Evolutionary conservation across 1,140 invertebrate species (phyloP).

Genomic region (Uloborus diversus): DNA sequence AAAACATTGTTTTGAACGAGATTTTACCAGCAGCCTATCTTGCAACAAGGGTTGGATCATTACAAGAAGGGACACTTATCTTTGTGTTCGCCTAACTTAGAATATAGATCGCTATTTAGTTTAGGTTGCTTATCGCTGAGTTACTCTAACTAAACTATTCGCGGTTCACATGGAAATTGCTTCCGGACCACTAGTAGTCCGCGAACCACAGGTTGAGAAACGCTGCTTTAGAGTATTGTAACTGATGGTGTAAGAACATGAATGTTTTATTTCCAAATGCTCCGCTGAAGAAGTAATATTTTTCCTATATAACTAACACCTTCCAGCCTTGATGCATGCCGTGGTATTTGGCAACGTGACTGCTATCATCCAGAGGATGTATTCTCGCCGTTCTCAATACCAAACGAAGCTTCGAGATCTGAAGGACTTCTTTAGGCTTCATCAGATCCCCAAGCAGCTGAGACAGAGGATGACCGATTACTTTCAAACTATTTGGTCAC

Average conservation of each 20-base stretch:
- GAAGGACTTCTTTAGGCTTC: constrained; percentile 95
- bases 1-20: no score
- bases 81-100: no score
- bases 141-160: no score
- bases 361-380: constrained; percentile 98
- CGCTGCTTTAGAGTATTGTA: no score
- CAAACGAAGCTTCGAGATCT: constrained; percentile 96
- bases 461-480: constrained; percentile 98
- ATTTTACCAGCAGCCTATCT: no score
- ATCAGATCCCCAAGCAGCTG: constrained; percentile 93
- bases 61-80: no score
- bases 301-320: neutral
- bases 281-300: constrained; percentile 20
- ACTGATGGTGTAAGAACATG: neutral
- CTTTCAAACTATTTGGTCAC: constrained; percentile 98
- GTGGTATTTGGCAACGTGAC: constrained; percentile 93
- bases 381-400: constrained; percentile 94
- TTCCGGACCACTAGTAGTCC: no score
- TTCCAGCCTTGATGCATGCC: constrained; percentile 93
- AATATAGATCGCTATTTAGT: no score
- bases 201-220: no score
- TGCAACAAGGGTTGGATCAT: no score
- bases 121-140: no score
- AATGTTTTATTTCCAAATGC: neutral
- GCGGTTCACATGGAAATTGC: no score